Evolutionary conservation across 1,140 invertebrate genomes (phyloP).

Genomic region (Cherax quadricarinatus): DNA sequence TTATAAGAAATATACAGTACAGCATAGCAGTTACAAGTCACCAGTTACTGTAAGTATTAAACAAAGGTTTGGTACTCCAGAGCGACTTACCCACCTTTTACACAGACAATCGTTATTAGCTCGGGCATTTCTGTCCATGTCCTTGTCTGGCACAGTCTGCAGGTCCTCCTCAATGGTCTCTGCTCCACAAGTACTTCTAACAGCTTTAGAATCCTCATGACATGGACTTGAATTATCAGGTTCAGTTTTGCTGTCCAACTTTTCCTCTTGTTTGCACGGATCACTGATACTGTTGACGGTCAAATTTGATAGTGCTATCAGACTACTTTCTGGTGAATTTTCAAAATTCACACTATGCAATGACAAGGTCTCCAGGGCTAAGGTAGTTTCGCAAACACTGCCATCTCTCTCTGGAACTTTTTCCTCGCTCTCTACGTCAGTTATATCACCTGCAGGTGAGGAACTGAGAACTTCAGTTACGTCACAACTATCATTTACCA

Average conservation of each 20-base stretch:
- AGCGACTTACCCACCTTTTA: slow-evolving; percentile 15
- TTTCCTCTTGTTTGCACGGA: neutral
- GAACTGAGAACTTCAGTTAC: neutral
- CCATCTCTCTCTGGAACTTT: neutral
- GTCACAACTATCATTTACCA: neutral
- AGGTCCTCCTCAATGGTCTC: neutral
- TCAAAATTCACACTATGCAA: neutral
- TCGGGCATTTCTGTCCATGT: neutral
- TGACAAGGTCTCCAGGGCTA: slow-evolving; percentile 30
- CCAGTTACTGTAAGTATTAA: too few relatives aligned
- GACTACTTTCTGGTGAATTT: neutral
- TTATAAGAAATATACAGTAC: too few relatives aligned
- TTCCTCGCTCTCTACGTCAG: neutral
- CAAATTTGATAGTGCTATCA: neutral
- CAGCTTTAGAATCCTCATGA: neutral
- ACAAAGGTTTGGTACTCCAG: too few relatives aligned
- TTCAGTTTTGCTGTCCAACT: neutral
- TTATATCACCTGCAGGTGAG: neutral
- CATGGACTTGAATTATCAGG: neutral
- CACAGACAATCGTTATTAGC: slow-evolving; percentile 27
- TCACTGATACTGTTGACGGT: neutral
- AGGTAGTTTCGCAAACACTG: slow-evolving; percentile 17
- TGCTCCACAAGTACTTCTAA: neutral
- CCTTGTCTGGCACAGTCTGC: neutral
- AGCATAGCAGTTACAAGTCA: too few relatives aligned